Conservation (phyloP, 2,797 vertebrate species). For the Pelobates cultripes region DNA sequence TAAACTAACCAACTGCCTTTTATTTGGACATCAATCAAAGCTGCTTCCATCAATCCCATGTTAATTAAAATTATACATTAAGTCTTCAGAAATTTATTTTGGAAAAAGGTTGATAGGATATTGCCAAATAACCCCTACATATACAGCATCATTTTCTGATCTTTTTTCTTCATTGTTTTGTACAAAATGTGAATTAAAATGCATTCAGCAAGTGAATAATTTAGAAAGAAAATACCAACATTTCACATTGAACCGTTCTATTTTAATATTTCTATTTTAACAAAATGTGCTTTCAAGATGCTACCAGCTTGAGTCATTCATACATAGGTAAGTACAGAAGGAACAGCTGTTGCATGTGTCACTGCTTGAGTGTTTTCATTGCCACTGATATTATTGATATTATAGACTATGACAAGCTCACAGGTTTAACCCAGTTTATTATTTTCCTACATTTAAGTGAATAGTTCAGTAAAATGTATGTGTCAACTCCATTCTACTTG, state of each 20-base stretch:
- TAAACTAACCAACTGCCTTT: no score
- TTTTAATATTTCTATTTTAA: background rate
- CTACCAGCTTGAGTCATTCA: slow-evolving; percentile 26
- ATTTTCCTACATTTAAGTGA: slow-evolving; percentile 2
- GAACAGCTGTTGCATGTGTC: slow-evolving; percentile 40
- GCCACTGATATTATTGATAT: slow-evolving; percentile 39
- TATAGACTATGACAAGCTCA: slow-evolving; percentile 38
- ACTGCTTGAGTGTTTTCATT: slow-evolving; percentile 6
- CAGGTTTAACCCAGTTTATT: slow-evolving; percentile 23
- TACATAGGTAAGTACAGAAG: slow-evolving; percentile 8
- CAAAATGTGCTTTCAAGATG: slow-evolving; percentile 1
- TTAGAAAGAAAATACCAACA: background rate
- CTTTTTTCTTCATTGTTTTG: no score
- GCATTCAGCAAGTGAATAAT: background rate
- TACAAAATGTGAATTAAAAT: no score
- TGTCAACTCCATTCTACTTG: slow-evolving; percentile 12
- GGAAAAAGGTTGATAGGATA: no score
- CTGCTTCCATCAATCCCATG: no score
- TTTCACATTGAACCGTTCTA: background rate
- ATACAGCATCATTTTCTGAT: no score
- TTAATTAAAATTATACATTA: no score
- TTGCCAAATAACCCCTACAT: no score
- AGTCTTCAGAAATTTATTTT: no score
- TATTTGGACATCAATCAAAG: no score
- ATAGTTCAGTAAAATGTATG: slow-evolving; percentile 11